Conservation (phyloP, 2,113 vertebrate species). For the Coptodon bakossiorum region DNA sequence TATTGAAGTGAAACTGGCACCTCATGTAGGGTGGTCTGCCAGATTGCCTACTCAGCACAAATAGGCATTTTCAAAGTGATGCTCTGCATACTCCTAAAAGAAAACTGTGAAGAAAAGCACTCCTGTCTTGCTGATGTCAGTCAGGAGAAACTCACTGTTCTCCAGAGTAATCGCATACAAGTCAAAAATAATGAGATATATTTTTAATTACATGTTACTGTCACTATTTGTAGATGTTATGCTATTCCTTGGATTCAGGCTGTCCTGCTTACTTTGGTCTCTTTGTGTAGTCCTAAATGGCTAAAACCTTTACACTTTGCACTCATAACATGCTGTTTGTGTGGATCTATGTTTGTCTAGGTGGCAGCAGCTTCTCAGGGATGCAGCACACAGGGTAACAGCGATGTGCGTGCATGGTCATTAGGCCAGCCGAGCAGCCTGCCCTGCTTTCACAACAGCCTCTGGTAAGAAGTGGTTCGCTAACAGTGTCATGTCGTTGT, state of each 20-base stretch:
- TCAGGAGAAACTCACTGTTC: background rate
- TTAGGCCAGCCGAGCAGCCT: slow-evolving; percentile 68
- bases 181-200: background rate
- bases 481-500: background rate
- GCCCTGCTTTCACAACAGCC: slow-evolving; percentile 75
- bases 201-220: background rate
- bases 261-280: background rate
- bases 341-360: slow-evolving; percentile 49
- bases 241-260: background rate
- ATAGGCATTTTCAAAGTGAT: background rate
- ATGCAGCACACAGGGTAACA: slow-evolving; percentile 72
- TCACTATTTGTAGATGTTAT: background rate
- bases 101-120: background rate
- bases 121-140: background rate
- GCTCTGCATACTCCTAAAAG: background rate
- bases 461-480: slow-evolving; percentile 69
- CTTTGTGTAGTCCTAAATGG: background rate
- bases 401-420: slow-evolving; percentile 36
- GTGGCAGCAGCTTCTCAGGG: slow-evolving; percentile 77
- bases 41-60: background rate
- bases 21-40: background rate
- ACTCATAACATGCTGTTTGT: background rate
- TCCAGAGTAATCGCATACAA: background rate
- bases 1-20: background rate
- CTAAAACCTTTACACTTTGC: background rate